These are phyloP conservation scores for Montipora foliosa DNA, from an alignment of 64 coral and sea anemone genomes.

Conservation along the genomic window DNA sequence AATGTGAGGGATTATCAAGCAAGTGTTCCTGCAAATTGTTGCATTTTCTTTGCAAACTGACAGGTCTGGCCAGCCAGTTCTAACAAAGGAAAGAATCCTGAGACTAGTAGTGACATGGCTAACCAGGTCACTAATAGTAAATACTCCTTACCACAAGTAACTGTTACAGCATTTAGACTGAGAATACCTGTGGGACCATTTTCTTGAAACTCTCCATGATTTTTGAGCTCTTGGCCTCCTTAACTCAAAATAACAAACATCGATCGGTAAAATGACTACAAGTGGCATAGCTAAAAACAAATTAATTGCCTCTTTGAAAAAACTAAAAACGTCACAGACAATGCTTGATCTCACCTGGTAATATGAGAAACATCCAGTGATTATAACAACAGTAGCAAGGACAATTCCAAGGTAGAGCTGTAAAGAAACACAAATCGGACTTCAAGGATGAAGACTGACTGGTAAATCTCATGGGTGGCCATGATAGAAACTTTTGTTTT, in stretches of 20 bases:
- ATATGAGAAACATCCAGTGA: conserved; percentile 97
- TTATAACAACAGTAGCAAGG: conserved; percentile 83
- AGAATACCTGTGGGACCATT: conserved; percentile 91
- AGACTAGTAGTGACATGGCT: no score
- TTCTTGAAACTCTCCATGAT: conserved; percentile 99
- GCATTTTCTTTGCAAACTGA: no score
- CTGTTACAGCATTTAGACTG: no score
- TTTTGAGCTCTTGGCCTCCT: conserved; percentile 97
- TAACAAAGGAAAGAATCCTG: no score
- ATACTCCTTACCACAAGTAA: no score
- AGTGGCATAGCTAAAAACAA: not conserved
- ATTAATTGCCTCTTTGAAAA: not conserved
- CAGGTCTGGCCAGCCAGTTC: no score
- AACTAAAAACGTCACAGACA: not conserved
- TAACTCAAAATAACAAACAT: not conserved
- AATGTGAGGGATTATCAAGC: no score
- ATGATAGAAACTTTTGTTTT: no score
- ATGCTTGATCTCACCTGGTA: conserved; percentile 83
- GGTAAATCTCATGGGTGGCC: no score
- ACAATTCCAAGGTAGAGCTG: conserved; percentile 91
- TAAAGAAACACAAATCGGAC: conserved; percentile 16
- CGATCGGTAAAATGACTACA: not conserved
- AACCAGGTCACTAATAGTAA: no score
- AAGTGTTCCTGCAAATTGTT: no score
- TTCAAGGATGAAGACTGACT: no score